phyloP scores from a whole-genome alignment of 1,140 invertebrate species.

The Zaprionus capensis region DNA sequence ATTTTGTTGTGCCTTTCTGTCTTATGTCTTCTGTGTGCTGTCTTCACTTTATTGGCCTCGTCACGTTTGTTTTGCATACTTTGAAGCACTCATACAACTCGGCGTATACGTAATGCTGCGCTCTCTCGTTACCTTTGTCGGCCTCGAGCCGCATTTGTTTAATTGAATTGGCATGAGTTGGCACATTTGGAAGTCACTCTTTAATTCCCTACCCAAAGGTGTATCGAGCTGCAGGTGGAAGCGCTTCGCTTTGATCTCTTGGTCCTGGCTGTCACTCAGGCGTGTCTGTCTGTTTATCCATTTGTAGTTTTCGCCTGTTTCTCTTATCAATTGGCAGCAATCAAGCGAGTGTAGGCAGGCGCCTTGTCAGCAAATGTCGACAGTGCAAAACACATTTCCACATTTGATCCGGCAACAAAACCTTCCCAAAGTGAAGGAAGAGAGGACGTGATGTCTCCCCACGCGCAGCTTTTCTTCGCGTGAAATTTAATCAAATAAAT shows the following conservation, averaged over 20 bases:
- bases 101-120: constrained; percentile 39
- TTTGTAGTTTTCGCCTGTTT: constrained; percentile 47
- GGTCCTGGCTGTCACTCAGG: constrained; percentile 19
- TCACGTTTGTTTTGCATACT: constrained; percentile 74
- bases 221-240: constrained; percentile 9
- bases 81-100: constrained; percentile 42
- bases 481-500: constrained; percentile 82
- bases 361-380: constrained; percentile 67
- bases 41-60: constrained; percentile 36
- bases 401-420: constrained; percentile 11
- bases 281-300: constrained; percentile 19
- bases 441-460: constrained; percentile 13
- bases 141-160: constrained; percentile 53
- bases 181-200: constrained; percentile 38
- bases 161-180: constrained; percentile 71
- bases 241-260: constrained; percentile 61
- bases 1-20: constrained; percentile 46
- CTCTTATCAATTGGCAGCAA: constrained; percentile 69
- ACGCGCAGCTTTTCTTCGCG: constrained; percentile 42
- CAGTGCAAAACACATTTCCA: constrained; percentile 58
- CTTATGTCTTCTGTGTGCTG: background rate
- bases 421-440: background rate
- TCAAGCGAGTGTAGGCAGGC: constrained; percentile 39
- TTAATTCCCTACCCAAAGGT: constrained; percentile 44
- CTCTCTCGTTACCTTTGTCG: constrained; percentile 35